phyloP scores from a whole-genome alignment of 2,797 vertebrate species.

The Sphenopsis melanotis region DNA sequence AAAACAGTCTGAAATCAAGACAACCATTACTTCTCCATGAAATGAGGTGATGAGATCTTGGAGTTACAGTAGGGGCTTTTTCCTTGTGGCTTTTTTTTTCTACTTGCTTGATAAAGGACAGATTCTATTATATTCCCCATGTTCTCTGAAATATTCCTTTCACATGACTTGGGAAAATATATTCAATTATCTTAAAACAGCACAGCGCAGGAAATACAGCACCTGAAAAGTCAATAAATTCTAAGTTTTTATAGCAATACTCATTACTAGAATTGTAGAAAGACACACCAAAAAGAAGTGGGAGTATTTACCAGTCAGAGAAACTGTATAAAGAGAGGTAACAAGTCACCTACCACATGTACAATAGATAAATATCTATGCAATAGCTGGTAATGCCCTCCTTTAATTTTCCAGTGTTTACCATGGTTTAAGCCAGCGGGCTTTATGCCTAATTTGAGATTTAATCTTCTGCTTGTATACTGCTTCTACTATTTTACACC shows the following conservation, averaged over 20 bases:
- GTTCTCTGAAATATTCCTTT: neutral
- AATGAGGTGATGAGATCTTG: accelerated
- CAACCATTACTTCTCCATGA: neutral
- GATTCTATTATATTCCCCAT: neutral
- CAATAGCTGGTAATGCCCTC: neutral
- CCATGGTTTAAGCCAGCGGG: accelerated
- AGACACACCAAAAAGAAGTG: neutral
- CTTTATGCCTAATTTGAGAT: neutral
- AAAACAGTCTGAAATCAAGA: neutral
- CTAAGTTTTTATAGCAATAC: neutral
- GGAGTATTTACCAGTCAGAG: neutral
- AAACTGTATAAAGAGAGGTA: neutral
- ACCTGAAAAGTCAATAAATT: neutral
- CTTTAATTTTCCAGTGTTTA: neutral
- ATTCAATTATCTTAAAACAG: neutral
- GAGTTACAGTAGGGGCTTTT: neutral
- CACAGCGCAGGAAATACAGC: neutral
- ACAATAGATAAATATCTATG: neutral
- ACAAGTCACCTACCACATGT: neutral
- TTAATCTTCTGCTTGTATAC: neutral
- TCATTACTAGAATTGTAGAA: neutral
- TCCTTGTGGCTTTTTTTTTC: accelerated
- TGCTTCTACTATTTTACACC: neutral
- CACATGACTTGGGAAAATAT: neutral
- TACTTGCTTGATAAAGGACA: neutral